Evolutionary conservation across 2,113 vertebrate genomes (phyloP), one percentile per base, ranked within the genome.

Genomic region (Onychostoma macrolepis): DNA sequence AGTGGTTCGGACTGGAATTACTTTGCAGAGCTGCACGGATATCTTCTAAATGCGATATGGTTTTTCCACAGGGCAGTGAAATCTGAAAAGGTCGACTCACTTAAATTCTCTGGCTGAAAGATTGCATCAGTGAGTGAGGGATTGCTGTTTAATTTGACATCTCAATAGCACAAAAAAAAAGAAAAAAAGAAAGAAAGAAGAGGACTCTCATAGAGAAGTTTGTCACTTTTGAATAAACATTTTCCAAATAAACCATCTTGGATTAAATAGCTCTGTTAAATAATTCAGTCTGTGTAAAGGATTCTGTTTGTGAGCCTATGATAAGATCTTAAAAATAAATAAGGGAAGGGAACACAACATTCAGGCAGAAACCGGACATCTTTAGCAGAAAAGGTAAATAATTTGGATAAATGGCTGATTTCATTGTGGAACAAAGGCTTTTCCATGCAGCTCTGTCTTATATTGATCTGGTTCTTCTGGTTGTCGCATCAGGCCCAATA

Each of bases 391-490:
- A 71, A 88, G 58, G 56, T 61, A 53, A 82, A 41, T 79, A 26
- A 83, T 83, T 65, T 85, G 61, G 36, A 65, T 83, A 43, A 78
- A 82, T 78, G 58, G 56, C 69, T 33, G 81, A 87, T 30, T 67
- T 87, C 69, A 85, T n/a, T 26, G n/a, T 26, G 19, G 28, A n/a
- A 85, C 69, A 85, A 87, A 83, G 84, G 13, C 56, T 80, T n/a
- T 56, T 26, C 8, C 21, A 24, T 45, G 50, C 76, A 56, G 72
- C 56, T 17, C 38, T 89, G 61, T 82, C 30, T 81, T 36, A 76
- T 83, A 85, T 87, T 89, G 86, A 89, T 81, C 63, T 36, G 28
- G 24, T 43, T 41, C 43, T 85, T 50, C 41, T 56, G 63, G 72
- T 77, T n/a, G 26, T 83, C 63, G 56, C 26, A 79, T 79, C 50